Conservation (phyloP, 37 sponge, comb jelly and placozoan species). For the Axinella damicornis region DNA sequence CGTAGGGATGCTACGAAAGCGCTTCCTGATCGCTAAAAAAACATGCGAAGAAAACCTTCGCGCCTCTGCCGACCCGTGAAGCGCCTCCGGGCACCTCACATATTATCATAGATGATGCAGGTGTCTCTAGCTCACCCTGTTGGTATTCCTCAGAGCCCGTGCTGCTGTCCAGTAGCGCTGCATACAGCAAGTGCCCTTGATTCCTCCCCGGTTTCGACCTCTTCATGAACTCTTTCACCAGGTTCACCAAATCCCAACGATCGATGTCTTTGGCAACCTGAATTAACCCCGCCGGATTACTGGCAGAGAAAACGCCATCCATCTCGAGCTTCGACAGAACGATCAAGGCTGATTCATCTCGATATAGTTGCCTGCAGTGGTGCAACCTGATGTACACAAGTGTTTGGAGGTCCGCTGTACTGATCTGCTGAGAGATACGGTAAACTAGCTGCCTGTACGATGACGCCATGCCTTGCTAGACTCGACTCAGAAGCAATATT, state of each 20-base stretch:
- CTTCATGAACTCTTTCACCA: constrained; percentile 34
- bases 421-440: constrained; percentile 20
- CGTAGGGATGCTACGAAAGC: too few relatives aligned
- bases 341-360: not conserved
- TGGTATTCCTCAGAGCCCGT: too few relatives aligned
- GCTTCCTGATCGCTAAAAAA: too few relatives aligned
- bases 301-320: constrained; percentile 16
- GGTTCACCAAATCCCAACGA: constrained; percentile 25
- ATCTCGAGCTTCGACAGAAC: constrained; percentile 44
- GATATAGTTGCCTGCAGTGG: constrained; percentile 1
- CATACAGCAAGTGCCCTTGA: too few relatives aligned
- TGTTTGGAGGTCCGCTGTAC: not conserved
- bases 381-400: constrained; percentile 20
- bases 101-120: too few relatives aligned
- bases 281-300: constrained; percentile 24
- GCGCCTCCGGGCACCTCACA: too few relatives aligned
- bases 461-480: too few relatives aligned
- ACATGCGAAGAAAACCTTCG: too few relatives aligned
- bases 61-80: too few relatives aligned
- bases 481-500: too few relatives aligned
- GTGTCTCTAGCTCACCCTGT: too few relatives aligned
- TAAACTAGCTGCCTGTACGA: constrained; percentile 33
- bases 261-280: constrained; percentile 48
- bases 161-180: too few relatives aligned
- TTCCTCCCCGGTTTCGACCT: not conserved